These are phyloP conservation scores for Leptobrachium leishanense DNA, from an alignment of 2,113 vertebrate species.

Conservation along the genomic window DNA sequence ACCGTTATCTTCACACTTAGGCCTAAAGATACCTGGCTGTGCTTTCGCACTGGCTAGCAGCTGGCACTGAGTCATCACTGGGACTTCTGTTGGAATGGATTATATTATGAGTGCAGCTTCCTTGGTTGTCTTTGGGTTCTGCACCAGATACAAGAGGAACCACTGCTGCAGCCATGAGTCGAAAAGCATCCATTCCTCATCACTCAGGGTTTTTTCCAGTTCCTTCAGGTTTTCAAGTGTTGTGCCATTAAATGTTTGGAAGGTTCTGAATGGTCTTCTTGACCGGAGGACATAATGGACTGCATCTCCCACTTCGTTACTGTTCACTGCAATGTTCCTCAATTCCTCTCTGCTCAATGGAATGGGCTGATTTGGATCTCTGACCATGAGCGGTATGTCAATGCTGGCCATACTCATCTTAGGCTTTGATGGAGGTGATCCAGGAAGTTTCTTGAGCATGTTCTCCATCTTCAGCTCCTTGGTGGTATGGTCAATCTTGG, in stretches of 20 bases:
- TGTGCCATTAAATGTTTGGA: constrained; percentile 72
- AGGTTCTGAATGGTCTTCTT: constrained; percentile 60
- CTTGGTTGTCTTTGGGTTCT: constrained; percentile 51
- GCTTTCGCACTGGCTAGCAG: constrained; percentile 6
- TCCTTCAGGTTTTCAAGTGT: constrained; percentile 72
- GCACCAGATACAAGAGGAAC: constrained; percentile 84
- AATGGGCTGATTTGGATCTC: constrained; percentile 25
- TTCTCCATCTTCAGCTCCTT: constrained; percentile 71
- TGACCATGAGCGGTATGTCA: constrained; percentile 64
- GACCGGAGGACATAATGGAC: too few species aligned
- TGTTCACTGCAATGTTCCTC: too few species aligned
- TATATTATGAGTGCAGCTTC: fast-evolving
- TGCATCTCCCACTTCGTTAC: too few species aligned
- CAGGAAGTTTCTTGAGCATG: constrained; percentile 63
- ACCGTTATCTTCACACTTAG: constrained; percentile 81
- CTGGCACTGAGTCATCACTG: constrained; percentile 79
- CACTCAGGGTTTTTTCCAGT: constrained; percentile 64
- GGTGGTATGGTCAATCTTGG: constrained; percentile 68
- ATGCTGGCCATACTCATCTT: constrained; percentile 63
- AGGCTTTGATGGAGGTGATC: constrained; percentile 49
- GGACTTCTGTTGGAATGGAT: constrained; percentile 49
- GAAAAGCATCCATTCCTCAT: constrained; percentile 71
- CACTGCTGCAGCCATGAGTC: constrained; percentile 84
- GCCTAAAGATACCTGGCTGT: constrained; percentile 68
- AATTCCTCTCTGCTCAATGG: constrained; percentile 52